Base-by-base conservation (phyloP, 2,113 vertebrate genomes). In the Thalassarche chlororhynchos region DNA sequence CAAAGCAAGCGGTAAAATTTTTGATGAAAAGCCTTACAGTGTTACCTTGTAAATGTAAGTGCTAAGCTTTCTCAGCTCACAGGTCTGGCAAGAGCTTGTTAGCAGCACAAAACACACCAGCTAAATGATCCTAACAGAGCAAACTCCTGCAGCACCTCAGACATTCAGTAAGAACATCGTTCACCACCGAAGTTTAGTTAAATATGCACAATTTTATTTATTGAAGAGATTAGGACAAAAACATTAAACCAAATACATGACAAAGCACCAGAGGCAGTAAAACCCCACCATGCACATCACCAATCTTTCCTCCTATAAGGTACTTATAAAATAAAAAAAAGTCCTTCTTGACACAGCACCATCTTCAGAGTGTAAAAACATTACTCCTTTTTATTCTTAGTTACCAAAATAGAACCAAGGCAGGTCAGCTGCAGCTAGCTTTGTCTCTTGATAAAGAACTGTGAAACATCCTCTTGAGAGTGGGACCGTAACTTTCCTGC, bases 191-290 rank as follows among this genome's bases (percentile, higher is more conserved):
- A 80, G 54, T 97, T 98, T 99, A 98, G 98, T 98, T 98, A 98
- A 98, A 98, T 98, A 98, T 98, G 99, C 99, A 99, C 99, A 98
- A 99, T 99, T 98, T 99, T 99, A 99, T 99, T 99, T 99, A 99
- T 99, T 99, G 99, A 99, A 99, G 99, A 99, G 99, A 99, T 99
- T 99, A 99, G 99, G 99, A 99, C 99, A 99, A 99, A 98, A 99
- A 99, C 99, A 99, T 99, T 98, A 99, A 99, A 99, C 99, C 98
- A 99, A 99, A 99, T 99, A 99, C 99, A 99, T 99, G 99, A 99
- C 99, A 99, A 99, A 99, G 99, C 99, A 99, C 99, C 99, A 99
- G 99, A 99, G 99, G 99, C 99, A 99, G 98, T 97, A 98, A 99
- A 98, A 98, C 98, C 99, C 99, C 99, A 99, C 99, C 99, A 99